Evolutionary conservation across 2,888 invertebrate species (phyloP).

Genomic region (Adelognathus sp.): DNA sequence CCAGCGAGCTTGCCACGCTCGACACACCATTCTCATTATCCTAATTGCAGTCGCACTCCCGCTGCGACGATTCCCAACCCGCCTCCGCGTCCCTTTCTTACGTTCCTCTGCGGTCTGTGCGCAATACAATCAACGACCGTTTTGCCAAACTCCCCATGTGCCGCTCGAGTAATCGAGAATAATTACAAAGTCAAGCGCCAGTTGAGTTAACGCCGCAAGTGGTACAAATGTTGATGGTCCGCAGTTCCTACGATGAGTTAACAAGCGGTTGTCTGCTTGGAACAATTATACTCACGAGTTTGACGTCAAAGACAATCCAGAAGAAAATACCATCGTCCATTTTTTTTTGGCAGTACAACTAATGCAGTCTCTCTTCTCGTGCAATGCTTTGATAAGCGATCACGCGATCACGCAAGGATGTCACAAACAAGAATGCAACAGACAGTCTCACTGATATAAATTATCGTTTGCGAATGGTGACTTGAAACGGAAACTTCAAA

Average conservation of each 20-base stretch:
- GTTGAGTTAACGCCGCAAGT: background rate
- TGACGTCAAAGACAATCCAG: background rate
- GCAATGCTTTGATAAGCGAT: background rate
- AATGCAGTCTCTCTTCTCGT: background rate
- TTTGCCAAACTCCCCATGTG: background rate
- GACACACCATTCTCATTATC: slow-evolving; percentile 45
- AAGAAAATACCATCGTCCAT: background rate
- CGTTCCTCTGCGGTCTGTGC: background rate
- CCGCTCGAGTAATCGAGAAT: slow-evolving; percentile 17
- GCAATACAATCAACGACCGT: slow-evolving; percentile 34
- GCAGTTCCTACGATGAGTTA: background rate
- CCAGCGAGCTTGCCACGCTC: background rate
- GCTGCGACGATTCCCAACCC: background rate
- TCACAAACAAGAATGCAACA: slow-evolving; percentile 29
- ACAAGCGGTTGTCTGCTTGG: background rate
- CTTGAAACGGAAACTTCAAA: background rate
- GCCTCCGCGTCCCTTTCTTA: background rate
- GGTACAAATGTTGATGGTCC: background rate
- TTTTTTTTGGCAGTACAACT: background rate
- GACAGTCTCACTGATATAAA: background rate
- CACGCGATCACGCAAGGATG: slow-evolving; percentile 7
- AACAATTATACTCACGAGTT: background rate
- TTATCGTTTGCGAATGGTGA: background rate
- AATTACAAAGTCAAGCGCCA: slow-evolving; percentile 33
- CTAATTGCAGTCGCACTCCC: slow-evolving; percentile 38